These are phyloP conservation scores for Aphyosemion australe DNA, from an alignment of 2,113 vertebrate species.

Conservation along the genomic window DNA sequence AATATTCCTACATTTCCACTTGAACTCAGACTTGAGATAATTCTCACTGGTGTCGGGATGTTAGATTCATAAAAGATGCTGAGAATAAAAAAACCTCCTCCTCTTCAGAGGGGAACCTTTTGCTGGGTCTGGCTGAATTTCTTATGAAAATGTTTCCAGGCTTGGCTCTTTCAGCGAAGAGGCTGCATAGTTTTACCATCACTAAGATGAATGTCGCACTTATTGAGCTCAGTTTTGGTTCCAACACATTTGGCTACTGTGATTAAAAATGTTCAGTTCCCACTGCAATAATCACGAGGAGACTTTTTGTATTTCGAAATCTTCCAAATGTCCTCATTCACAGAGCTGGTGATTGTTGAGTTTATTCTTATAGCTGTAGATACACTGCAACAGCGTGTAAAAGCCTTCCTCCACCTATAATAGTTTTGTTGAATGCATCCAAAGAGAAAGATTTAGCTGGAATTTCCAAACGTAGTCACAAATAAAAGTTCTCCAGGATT, in stretches of 20 bases:
- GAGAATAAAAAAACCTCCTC: neutral
- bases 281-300: neutral
- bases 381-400: neutral
- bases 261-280: neutral
- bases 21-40: neutral
- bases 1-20: neutral
- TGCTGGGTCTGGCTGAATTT: neutral
- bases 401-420: neutral
- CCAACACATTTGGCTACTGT: neutral
- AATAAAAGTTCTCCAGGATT: too few species aligned
- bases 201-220: neutral
- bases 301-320: neutral
- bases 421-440: neutral
- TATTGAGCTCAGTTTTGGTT: neutral
- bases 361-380: neutral
- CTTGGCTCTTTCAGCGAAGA: neutral
- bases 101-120: neutral
- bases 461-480: too few species aligned
- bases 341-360: neutral
- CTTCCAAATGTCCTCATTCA: neutral
- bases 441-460: neutral
- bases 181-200: neutral
- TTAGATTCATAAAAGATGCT: constrained; percentile 11
- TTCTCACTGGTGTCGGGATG: neutral
- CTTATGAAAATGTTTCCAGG: neutral